A percentile compares a stretch with the other conserved stretches of the same genome.
Evolutionary conservation across 2,113 vertebrate genomes (phyloP).

Genomic region (Rhizomys pruinosus): DNA sequence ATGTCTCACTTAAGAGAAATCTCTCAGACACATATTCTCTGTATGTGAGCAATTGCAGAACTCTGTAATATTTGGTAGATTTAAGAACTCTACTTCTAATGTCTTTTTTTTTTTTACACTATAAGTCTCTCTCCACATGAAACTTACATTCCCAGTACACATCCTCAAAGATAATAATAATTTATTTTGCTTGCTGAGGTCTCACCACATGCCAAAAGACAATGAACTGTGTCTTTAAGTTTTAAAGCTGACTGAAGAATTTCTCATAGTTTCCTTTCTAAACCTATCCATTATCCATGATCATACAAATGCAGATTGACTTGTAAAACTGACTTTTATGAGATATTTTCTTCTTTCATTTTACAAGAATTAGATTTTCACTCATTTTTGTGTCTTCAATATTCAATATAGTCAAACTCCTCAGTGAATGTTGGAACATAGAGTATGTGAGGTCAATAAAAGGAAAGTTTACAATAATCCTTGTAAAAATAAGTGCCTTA

Average conservation of each 20-base stretch:
- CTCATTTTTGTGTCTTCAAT: neutral
- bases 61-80: no score
- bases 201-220: neutral
- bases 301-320: neutral
- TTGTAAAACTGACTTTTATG: neutral
- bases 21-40: no score
- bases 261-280: neutral
- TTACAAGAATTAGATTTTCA: neutral
- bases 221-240: neutral
- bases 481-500: neutral
- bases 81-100: neutral
- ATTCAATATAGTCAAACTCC: neutral
- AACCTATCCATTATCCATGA: neutral
- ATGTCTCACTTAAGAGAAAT: no score
- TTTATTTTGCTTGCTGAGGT: constrained; percentile 13
- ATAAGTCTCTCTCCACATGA: no score
- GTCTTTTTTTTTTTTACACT: no score
- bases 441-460: neutral
- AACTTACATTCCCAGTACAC: no score
- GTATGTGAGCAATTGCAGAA: no score
- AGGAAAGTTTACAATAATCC: neutral
- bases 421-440: neutral
- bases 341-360: neutral
- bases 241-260: neutral
- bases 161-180: neutral